These are phyloP conservation scores for Ectropis crepuscularia DNA, from an alignment of 2,888 invertebrate species.

Conservation along the genomic window DNA sequence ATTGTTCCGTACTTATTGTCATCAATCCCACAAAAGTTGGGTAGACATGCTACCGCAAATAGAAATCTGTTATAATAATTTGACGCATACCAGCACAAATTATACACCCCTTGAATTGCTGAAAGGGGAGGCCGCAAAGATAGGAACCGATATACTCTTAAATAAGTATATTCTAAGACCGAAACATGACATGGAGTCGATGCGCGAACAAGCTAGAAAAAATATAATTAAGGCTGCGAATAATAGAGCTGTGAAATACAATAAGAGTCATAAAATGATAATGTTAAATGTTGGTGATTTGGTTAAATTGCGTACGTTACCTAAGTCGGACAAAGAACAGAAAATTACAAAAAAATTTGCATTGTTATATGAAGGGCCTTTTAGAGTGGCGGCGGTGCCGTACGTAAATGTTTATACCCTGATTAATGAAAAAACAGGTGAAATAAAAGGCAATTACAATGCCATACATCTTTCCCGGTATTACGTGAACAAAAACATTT, in stretches of 20 bases:
- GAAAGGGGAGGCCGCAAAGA: too few species aligned
- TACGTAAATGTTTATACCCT: neutral
- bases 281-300: too few species aligned
- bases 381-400: neutral
- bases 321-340: neutral
- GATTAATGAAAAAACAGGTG: neutral
- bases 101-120: too few species aligned
- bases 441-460: neutral
- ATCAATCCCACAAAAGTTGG: neutral
- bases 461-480: too few species aligned
- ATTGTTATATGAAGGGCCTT: neutral
- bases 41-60: neutral
- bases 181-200: too few species aligned
- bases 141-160: too few species aligned
- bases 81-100: neutral
- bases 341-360: neutral
- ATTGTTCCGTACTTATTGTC: slow-evolving; percentile 1
- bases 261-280: too few species aligned
- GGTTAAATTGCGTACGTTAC: neutral
- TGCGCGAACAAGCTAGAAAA: too few species aligned
- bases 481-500: too few species aligned
- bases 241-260: too few species aligned
- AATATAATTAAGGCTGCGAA: too few species aligned
- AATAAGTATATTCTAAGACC: too few species aligned
- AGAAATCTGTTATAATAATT: slow-evolving; percentile 7